phyloP scores from a whole-genome alignment of 2,113 vertebrate genomes.

The Nannobrachium achirus region DNA sequence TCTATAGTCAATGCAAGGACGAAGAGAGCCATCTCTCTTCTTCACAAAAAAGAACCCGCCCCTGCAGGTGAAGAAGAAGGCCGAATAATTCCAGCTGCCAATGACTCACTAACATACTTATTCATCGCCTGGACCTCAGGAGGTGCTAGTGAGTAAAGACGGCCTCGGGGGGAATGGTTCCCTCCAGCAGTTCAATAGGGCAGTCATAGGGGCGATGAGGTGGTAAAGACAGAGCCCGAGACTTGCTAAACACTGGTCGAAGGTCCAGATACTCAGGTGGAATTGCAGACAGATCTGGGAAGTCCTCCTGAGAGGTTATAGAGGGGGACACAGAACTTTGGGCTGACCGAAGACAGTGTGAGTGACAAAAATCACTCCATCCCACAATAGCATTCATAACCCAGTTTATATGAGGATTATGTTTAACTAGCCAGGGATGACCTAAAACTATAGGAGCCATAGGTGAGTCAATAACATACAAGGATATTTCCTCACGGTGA shows the following conservation, averaged over 20 bases:
- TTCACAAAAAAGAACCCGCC: neutral
- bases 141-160: neutral
- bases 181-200: neutral
- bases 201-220: conserved; percentile 6
- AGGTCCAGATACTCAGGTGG: neutral
- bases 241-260: neutral
- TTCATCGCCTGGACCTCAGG: neutral
- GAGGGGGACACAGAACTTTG: neutral
- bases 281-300: neutral
- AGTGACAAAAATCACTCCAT: neutral
- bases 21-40: neutral
- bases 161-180: neutral
- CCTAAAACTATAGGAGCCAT: neutral
- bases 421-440: neutral
- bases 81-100: neutral
- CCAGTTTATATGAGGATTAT: neutral
- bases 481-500: neutral
- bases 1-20: too few species aligned
- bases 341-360: neutral
- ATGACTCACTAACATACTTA: neutral
- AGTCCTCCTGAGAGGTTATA: neutral
- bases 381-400: neutral
- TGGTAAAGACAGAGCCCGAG: neutral
- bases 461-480: neutral
- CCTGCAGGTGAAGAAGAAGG: neutral